These are phyloP conservation scores for Pituophis catenifer DNA, from an alignment of 2,113 vertebrate genomes.

Conservation along the genomic window DNA sequence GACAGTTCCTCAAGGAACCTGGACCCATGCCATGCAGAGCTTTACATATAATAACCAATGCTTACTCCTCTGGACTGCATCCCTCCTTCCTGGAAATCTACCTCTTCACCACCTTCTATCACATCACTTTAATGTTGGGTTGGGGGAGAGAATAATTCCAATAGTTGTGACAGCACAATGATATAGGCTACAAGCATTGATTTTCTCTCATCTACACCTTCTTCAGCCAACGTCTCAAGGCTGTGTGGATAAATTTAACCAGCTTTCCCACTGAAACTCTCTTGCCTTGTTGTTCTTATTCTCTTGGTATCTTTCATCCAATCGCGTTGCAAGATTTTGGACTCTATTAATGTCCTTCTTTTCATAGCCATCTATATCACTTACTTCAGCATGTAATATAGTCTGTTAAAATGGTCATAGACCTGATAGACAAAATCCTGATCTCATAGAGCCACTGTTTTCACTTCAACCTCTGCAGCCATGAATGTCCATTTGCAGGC, in stretches of 20 bases:
- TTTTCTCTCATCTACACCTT: neutral
- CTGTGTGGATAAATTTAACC: neutral
- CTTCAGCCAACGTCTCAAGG: neutral
- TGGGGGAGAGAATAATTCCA: neutral
- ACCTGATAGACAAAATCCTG: neutral
- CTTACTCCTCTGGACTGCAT: neutral
- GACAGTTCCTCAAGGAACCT: neutral
- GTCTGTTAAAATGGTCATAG: neutral
- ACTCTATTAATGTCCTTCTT: neutral
- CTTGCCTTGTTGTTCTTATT: neutral
- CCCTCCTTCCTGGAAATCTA: neutral
- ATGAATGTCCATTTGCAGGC: neutral
- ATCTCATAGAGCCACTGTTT: neutral
- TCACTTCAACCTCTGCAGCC: neutral
- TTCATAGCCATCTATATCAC: neutral
- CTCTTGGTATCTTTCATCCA: neutral
- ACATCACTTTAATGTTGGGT: neutral
- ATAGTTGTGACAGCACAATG: neutral
- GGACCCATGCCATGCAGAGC: neutral
- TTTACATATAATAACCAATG: neutral
- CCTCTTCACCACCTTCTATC: neutral
- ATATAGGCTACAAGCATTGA: neutral
- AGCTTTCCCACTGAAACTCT: neutral
- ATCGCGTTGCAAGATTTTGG: neutral
- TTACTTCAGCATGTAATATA: neutral